Conservation (phyloP, 2,113 vertebrate genomes). For the Cyprinus carpio region DNA sequence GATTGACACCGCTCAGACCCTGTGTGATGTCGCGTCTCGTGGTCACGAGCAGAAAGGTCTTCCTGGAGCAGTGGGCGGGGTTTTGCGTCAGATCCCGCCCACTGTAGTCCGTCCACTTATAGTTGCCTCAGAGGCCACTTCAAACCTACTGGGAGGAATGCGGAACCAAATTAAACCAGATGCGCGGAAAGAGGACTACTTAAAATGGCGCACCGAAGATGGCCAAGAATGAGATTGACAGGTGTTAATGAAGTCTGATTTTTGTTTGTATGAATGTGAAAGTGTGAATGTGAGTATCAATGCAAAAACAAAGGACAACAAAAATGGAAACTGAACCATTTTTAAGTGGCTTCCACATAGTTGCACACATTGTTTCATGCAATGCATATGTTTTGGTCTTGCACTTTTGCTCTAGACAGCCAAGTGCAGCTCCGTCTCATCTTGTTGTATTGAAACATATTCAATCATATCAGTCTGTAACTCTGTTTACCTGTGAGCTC, state of each 20-base stretch:
- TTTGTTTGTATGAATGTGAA: slow-evolving; percentile 47
- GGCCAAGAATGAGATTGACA: slow-evolving; percentile 76
- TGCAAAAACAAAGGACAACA: slow-evolving; percentile 61
- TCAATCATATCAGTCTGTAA: slow-evolving; percentile 64
- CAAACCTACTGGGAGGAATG: slow-evolving; percentile 90
- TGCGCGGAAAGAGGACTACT: slow-evolving; percentile 75
- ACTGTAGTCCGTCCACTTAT: slow-evolving; percentile 90
- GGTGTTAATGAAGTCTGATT: slow-evolving; percentile 18
- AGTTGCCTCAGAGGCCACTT: slow-evolving; percentile 88
- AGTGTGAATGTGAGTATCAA: slow-evolving; percentile 44
- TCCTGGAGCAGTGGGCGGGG: slow-evolving; percentile 87
- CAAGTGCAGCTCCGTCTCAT: slow-evolving; percentile 42
- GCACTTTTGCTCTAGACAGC: slow-evolving; percentile 40
- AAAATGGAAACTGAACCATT: slow-evolving; percentile 64
- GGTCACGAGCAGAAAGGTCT: slow-evolving; percentile 92
- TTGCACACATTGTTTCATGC: slow-evolving; percentile 49
- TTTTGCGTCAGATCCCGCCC: slow-evolving; percentile 91
- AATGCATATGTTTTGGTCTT: slow-evolving; percentile 41
- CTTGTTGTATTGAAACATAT: slow-evolving; percentile 44
- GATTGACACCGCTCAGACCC: slow-evolving; percentile 88
- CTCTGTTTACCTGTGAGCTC: slow-evolving; percentile 45
- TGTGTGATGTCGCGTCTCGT: slow-evolving; percentile 86
- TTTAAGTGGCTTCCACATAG: slow-evolving; percentile 58
- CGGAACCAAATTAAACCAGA: slow-evolving; percentile 80
- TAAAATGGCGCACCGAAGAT: slow-evolving; percentile 78